phyloP scores from a whole-genome alignment of 2,113 vertebrate genomes.

The Columbina picui region DNA sequence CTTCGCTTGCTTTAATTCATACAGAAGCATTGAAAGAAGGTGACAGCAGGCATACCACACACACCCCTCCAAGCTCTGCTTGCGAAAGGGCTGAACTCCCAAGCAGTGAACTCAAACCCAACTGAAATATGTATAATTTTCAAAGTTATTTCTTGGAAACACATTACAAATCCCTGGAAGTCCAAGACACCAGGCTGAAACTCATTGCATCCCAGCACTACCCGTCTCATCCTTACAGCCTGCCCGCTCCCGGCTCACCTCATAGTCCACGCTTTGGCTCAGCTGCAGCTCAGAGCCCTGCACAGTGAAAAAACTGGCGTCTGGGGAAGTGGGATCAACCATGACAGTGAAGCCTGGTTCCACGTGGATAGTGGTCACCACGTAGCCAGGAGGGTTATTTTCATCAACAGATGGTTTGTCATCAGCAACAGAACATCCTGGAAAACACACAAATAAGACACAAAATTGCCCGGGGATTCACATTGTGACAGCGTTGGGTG shows the following conservation, averaged over 20 bases:
- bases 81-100: not conserved
- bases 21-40: not conserved
- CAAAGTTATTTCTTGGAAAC: not conserved
- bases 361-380: not conserved
- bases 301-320: not conserved
- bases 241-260: slow-evolving; percentile 18
- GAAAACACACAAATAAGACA: not conserved
- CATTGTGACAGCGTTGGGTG: not conserved
- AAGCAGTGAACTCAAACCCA: not conserved
- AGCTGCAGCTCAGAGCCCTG: not conserved
- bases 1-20: not conserved
- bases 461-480: not conserved
- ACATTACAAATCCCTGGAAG: not conserved
- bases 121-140: not conserved
- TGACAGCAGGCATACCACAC: too few species aligned
- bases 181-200: not conserved
- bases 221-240: not conserved
- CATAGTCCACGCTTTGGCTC: slow-evolving; percentile 20
- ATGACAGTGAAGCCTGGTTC: not conserved
- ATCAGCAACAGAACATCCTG: slow-evolving; percentile 8
- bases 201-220: not conserved
- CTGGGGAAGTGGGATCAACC: not conserved
- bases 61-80: not conserved
- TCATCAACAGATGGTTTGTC: not conserved
- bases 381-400: not conserved